Evolutionary conservation across 1,140 invertebrate species (phyloP), one percentile per base, ranked within the genome.

Genomic region (Olivierus martensii): DNA sequence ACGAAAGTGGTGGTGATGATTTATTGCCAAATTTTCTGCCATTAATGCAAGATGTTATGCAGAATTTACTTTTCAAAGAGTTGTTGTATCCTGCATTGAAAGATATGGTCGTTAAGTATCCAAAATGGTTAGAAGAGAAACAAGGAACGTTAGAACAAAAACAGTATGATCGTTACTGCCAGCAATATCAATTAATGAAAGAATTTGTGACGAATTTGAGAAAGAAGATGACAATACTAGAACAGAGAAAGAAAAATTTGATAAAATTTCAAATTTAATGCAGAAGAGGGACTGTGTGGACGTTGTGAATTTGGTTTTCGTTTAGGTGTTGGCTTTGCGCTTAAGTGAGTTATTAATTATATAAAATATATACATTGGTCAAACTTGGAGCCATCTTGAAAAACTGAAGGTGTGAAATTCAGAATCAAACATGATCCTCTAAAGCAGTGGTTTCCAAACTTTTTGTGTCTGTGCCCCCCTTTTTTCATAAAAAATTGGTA

Each of bases 31-130:
- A 66, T n/a, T 63, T 80, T 43, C 67, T 89, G 42, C 84, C 86
- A 0, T 82, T 92, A 63, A 89, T 93, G 82, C 83, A 90, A 63
- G 72, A 78, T 21, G 87, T 92, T 80, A 87, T 93, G 82, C 84
- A 89, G 67, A 84, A 80, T 6, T 69, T 93, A 36, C 70, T 93
- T 2, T 90, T 86, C 0, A 91, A 92, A 67, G 88, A 93, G 52
- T 77, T 93, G 2, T 67, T 94, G 0, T 84, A 91, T 66, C 87
- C 87, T 0, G 84, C 86, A 6, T 70, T 94, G 3, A 86, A 87
- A 50, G 76, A 77, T 53, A 70, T 77, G n/a, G 44, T 55, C 2
- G 28, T 6, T 28, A 28, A 28, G 28, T 91, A 89, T 69, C 87
- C 87, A 0, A 72, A 71, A 22, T 94, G 87, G 81, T 66, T 94